These are phyloP conservation scores for Petroica traversi DNA, from an alignment of 2,113 vertebrate genomes.

Conservation along the genomic window DNA sequence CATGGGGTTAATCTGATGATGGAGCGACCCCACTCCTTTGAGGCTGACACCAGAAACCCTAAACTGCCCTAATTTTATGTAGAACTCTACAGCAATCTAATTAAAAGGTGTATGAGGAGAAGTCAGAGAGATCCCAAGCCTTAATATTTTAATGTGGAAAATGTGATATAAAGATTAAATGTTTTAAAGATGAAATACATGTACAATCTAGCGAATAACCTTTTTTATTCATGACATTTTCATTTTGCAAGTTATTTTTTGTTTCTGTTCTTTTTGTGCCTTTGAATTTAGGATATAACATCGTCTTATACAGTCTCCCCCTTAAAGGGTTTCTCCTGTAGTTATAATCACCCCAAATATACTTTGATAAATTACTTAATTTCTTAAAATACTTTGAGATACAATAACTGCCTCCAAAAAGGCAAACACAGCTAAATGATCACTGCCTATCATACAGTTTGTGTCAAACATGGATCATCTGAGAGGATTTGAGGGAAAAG, in stretches of 20 bases:
- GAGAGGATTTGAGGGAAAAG: neutral
- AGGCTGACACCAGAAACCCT: neutral
- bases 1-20: neutral
- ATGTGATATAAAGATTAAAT: neutral
- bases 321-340: neutral
- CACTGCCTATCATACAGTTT: neutral
- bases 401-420: constrained; percentile 33
- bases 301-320: neutral
- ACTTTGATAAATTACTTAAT: constrained; percentile 60
- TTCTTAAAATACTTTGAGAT: constrained; percentile 55
- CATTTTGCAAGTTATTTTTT: constrained; percentile 6
- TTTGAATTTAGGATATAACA: neutral
- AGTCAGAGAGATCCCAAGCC: neutral
- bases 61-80: neutral
- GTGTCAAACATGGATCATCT: neutral
- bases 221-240: constrained; percentile 18
- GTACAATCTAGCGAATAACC: neutral
- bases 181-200: constrained; percentile 21
- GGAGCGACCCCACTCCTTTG: neutral
- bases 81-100: neutral
- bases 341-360: constrained; percentile 45
- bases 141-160: neutral
- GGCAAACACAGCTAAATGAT: neutral
- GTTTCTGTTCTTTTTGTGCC: neutral
- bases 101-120: neutral